phyloP scores from a whole-genome alignment of 2,113 vertebrate species.

The Rattus rattus region DNA sequence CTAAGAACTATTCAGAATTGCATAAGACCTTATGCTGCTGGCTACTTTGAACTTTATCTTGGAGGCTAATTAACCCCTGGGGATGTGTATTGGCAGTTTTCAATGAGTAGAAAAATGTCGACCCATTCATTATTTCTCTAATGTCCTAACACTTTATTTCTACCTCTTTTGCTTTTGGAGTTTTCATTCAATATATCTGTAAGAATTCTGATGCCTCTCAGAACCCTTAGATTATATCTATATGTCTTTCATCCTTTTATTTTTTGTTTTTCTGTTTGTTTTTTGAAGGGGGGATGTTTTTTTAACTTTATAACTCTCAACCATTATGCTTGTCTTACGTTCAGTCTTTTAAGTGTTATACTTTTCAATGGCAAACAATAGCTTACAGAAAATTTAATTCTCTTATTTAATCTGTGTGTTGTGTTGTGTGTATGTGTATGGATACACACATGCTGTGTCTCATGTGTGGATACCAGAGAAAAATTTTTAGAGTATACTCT shows the following conservation, averaged over 20 bases:
- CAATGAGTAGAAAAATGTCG: not conserved
- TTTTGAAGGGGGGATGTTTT: too few species aligned
- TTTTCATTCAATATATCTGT: not conserved
- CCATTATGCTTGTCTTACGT: not conserved
- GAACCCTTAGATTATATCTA: too few species aligned
- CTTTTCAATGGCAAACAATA: not conserved
- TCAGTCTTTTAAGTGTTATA: not conserved
- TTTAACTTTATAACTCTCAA: not conserved
- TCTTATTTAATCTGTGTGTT: not conserved
- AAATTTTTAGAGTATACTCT: too few species aligned
- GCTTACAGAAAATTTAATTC: not conserved
- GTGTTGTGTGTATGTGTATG: not conserved
- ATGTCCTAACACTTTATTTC: not conserved
- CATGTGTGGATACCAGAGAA: not conserved
- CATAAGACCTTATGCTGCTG: not conserved
- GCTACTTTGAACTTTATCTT: not conserved
- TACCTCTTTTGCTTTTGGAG: not conserved
- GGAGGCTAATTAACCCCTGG: not conserved
- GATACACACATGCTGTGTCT: not conserved
- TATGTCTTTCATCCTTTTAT: not conserved
- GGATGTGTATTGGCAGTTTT: not conserved
- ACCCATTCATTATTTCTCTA: not conserved
- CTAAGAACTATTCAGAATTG: not conserved
- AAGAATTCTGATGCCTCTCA: not conserved
- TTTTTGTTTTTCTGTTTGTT: too few species aligned